These are phyloP conservation scores for Eubucco bourcierii DNA, from an alignment of 2,113 vertebrate genomes.

Conservation along the genomic window DNA sequence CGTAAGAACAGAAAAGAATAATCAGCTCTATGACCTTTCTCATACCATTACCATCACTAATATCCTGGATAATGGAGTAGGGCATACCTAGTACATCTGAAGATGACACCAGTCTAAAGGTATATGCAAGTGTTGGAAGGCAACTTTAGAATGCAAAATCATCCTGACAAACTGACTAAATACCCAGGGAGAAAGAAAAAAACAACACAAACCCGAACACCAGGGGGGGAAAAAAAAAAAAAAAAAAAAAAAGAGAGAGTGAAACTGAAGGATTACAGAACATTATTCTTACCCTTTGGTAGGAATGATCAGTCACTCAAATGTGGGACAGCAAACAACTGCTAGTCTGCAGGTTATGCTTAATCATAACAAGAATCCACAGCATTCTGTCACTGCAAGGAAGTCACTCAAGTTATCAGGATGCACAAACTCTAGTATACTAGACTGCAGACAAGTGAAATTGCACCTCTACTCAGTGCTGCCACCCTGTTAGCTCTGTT, in stretches of 20 bases:
- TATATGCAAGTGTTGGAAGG: not conserved
- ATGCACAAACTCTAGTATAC: not conserved
- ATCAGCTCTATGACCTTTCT: not conserved
- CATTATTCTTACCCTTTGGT: not conserved
- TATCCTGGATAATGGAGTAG: conserved; percentile 2
- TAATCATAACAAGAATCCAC: not conserved
- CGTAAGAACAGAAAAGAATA: not conserved
- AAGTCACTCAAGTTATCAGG: not conserved
- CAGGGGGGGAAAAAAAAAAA: too few relatives aligned
- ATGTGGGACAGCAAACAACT: not conserved
- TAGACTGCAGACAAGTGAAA: not conserved
- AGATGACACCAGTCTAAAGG: not conserved
- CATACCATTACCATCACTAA: conserved; percentile 1
- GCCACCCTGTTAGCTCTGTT: not conserved
- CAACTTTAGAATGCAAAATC: not conserved
- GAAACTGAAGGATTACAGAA: not conserved
- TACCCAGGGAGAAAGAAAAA: not conserved
- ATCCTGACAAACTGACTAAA: conserved; percentile 3
- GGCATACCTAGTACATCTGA: not conserved
- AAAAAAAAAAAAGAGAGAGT: not conserved
- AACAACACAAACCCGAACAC: too few relatives aligned
- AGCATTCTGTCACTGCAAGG: not conserved
- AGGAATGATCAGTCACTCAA: not conserved
- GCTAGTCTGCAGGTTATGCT: not conserved
- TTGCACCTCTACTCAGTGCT: not conserved